These are phyloP conservation scores for Rotaria magnacalcarata DNA, from an alignment of 2,888 invertebrate genomes.

Conservation along the genomic window DNA sequence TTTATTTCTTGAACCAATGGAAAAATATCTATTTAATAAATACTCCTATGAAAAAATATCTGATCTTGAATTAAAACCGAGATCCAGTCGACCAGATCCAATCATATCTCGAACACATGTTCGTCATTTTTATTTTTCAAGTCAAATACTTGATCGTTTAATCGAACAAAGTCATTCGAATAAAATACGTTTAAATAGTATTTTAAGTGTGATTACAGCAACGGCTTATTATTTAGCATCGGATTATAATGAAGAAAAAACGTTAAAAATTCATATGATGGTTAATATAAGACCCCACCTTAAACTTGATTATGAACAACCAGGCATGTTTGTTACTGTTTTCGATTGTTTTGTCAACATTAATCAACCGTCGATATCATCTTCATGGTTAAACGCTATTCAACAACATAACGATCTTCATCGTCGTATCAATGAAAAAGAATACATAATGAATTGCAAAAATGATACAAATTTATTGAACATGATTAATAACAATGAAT, in stretches of 20 bases:
- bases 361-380: not conserved
- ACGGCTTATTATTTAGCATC: not conserved
- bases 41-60: not conserved
- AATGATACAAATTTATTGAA: conserved; percentile 23
- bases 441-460: conserved; percentile 20
- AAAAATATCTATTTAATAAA: conserved; percentile 11
- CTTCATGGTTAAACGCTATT: not conserved
- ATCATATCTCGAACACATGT: not conserved
- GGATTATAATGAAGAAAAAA: not conserved
- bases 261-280: conserved; percentile 18
- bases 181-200: not conserved
- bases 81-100: not conserved
- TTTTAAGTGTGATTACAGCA: not conserved
- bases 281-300: conserved; percentile 2
- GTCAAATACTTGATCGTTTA: not conserved
- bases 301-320: conserved; percentile 6
- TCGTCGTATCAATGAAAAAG: conserved; percentile 4
- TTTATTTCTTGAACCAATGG: not conserved
- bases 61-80: not conserved
- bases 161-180: not conserved
- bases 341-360: not conserved
- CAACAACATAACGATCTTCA: not conserved
- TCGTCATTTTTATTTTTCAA: not conserved
- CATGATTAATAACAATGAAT: conserved; percentile 33
- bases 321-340: conserved; percentile 16